phyloP scores from a whole-genome alignment of 2,113 vertebrate species.

The Trichechus manatus region DNA sequence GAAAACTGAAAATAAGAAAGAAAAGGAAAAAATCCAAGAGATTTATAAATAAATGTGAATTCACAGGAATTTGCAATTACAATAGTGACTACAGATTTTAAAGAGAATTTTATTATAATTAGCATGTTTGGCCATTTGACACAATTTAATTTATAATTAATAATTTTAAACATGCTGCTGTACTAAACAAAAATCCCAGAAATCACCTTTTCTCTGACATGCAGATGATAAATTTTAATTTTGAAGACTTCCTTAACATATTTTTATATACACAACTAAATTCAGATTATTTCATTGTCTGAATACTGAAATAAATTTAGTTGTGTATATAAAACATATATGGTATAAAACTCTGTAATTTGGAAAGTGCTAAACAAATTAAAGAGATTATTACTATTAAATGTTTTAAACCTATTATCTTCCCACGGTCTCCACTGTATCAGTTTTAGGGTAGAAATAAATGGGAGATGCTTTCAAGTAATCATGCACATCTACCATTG shows the following conservation, averaged over 20 bases:
- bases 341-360: background rate
- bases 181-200: slow-evolving; percentile 30
- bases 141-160: slow-evolving; percentile 17
- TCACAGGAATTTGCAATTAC: background rate
- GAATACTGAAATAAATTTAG: background rate
- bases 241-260: background rate
- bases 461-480: slow-evolving; percentile 21
- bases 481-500: slow-evolving; percentile 26
- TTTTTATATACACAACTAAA: background rate
- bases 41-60: background rate
- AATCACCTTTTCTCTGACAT: background rate
- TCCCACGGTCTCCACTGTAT: background rate
- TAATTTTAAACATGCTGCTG: background rate
- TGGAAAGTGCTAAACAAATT: background rate
- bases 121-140: background rate
- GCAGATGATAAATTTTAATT: slow-evolving; percentile 22
- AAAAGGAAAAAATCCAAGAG: background rate
- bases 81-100: background rate
- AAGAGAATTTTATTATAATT: background rate
- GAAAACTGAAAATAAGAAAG: background rate
- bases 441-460: background rate
- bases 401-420: background rate
- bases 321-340: background rate
- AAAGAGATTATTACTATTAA: slow-evolving; percentile 15
- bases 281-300: background rate